phyloP scores from a whole-genome alignment of 2,888 invertebrate species.

The Bugula neritina region DNA sequence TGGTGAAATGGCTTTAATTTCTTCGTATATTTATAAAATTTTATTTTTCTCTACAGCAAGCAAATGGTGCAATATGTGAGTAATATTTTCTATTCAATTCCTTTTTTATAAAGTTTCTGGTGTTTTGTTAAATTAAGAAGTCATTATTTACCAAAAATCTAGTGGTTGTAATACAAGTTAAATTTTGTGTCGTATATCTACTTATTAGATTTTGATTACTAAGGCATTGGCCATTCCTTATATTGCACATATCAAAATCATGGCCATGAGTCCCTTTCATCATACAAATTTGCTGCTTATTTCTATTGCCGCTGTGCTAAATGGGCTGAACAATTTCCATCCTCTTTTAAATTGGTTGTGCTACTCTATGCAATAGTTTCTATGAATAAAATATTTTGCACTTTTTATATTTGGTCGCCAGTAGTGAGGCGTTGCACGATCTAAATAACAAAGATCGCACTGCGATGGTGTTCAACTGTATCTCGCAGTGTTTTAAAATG shows the following conservation, averaged over 20 bases:
- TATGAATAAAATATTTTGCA: not conserved
- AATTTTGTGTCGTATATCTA: not conserved
- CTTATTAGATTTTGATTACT: not conserved
- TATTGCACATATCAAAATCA: not conserved
- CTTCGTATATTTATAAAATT: not conserved
- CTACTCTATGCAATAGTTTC: conserved; percentile 20
- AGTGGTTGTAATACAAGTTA: not conserved
- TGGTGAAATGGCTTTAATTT: not conserved
- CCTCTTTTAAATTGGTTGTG: conserved; percentile 11
- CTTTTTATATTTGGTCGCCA: conserved; percentile 9
- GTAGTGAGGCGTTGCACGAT: not conserved
- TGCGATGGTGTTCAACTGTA: conserved; percentile 1
- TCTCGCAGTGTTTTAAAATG: conserved; percentile 1
- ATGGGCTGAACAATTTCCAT: no score
- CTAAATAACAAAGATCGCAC: conserved; percentile 16
- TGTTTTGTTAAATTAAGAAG: no score
- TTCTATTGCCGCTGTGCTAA: no score
- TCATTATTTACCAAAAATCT: not conserved
- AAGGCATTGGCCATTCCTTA: not conserved
- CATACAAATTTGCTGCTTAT: no score
- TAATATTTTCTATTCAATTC: no score
- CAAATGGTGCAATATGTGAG: not conserved
- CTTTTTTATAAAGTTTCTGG: no score
- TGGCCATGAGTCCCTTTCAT: no score
- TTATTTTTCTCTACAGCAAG: not conserved